Percentiles rank a stretch among this genome's conserved stretches.
These are phyloP conservation scores for Morpho deidamia DNA, from an alignment of 2,888 invertebrate genomes.

Conservation along the genomic window DNA sequence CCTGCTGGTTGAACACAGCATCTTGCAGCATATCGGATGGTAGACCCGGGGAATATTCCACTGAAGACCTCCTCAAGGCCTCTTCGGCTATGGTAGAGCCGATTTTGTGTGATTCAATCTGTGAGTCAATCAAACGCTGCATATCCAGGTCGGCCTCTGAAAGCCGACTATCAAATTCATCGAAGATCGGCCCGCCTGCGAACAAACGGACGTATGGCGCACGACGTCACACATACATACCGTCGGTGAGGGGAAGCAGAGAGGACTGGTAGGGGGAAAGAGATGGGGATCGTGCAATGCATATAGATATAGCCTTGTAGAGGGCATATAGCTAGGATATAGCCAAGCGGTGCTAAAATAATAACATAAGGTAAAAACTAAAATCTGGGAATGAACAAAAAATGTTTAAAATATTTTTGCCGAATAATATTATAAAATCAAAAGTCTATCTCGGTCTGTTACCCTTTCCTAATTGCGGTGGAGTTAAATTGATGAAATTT, in stretches of 20 bases:
- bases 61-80: constrained; percentile 66
- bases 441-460: no score
- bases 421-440: no score
- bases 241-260: not conserved
- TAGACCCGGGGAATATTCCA: constrained; percentile 45
- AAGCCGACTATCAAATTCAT: constrained; percentile 21
- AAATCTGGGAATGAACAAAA: no score
- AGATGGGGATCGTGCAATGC: no score
- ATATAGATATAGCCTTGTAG: no score
- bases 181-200: constrained; percentile 14
- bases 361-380: no score
- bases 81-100: constrained; percentile 91
- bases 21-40: constrained; percentile 48
- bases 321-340: no score
- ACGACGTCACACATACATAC: not conserved
- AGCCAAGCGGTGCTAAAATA: no score
- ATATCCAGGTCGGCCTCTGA: constrained; percentile 80
- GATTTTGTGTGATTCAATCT: constrained; percentile 90
- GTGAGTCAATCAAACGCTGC: constrained; percentile 84
- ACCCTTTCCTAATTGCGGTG: no score
- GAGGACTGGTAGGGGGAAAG: not conserved
- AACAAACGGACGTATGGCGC: constrained; percentile 11
- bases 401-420: no score
- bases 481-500: no score
- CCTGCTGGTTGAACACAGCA: constrained; percentile 47